Conservation (phyloP, 1,140 invertebrate genomes). For the Protaetia brevitarsis region DNA sequence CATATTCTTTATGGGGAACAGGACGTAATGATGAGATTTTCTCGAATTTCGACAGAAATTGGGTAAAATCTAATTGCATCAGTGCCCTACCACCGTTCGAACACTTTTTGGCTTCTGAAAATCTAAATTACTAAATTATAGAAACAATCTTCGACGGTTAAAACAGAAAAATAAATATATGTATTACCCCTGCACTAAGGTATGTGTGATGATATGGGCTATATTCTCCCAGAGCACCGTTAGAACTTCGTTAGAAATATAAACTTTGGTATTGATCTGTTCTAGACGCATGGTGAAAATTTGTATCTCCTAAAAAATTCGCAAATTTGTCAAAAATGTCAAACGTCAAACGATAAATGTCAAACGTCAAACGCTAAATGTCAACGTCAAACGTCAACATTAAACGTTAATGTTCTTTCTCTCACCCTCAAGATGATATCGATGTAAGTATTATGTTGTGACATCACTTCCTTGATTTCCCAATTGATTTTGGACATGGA, state of each 20-base stretch:
- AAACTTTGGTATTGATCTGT: conserved; percentile 64
- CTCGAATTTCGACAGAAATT: conserved; percentile 89
- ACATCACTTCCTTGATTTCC: conserved; percentile 94
- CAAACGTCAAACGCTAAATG: too few relatives aligned
- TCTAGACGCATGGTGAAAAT: conserved; percentile 73
- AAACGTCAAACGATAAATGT: too few relatives aligned
- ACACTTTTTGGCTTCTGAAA: conserved; percentile 88
- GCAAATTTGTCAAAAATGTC: too few relatives aligned
- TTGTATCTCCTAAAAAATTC: conserved; percentile 65
- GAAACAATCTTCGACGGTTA: conserved; percentile 19
- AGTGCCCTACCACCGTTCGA: conserved; percentile 92
- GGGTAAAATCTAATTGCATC: conserved; percentile 98
- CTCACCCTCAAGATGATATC: conserved; percentile 65
- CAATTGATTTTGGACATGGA: conserved; percentile 92
- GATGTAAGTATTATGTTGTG: conserved; percentile 89
- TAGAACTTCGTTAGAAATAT: conserved; percentile 67
- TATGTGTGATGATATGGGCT: conserved; percentile 76
- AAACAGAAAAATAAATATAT: background rate
- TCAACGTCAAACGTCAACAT: too few relatives aligned
- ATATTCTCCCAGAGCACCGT: conserved; percentile 83
- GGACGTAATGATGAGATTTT: conserved; percentile 78
- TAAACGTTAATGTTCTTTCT: conserved; percentile 16
- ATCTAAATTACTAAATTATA: conserved; percentile 54
- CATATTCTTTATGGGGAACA: conserved; percentile 84
- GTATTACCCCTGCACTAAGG: conserved; percentile 86